phyloP scores from a whole-genome alignment of 2,888 invertebrate genomes.

The Plagiodera versicolora region DNA sequence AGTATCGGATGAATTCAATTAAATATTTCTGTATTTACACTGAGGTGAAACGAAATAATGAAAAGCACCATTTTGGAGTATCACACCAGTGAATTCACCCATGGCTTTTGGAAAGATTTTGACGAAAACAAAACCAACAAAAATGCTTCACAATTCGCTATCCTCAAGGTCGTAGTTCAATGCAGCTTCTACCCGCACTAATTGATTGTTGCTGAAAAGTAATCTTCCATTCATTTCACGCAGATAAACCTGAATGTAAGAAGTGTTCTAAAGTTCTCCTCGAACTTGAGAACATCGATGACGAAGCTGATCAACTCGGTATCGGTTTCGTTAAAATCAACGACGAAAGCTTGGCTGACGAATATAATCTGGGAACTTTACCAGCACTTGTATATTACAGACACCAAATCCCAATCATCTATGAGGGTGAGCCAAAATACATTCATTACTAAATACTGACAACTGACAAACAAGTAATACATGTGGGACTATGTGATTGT shows the following conservation, averaged over 20 bases:
- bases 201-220: not conserved
- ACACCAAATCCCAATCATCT: constrained; percentile 92
- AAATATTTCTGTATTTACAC: too few species aligned
- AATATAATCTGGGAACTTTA: constrained; percentile 86
- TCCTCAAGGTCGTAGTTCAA: not conserved
- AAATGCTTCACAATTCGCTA: too few species aligned
- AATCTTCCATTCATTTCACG: constrained; percentile 6
- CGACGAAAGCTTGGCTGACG: constrained; percentile 86
- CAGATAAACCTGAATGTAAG: constrained; percentile 92
- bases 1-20: too few species aligned
- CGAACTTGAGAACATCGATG: constrained; percentile 92
- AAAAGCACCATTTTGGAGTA: too few species aligned
- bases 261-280: constrained; percentile 88
- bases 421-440: constrained; percentile 73
- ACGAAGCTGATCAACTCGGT: constrained; percentile 91
- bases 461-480: too few species aligned
- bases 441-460: too few species aligned
- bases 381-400: constrained; percentile 91
- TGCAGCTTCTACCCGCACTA: constrained; percentile 4
- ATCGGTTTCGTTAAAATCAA: constrained; percentile 95
- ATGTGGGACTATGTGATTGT: too few species aligned
- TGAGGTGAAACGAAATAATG: too few species aligned
- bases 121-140: too few species aligned
- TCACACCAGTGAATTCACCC: too few species aligned
- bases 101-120: too few species aligned